Base-by-base conservation (phyloP, 2,113 vertebrate species). In the Erythrolamprus reginae region DNA sequence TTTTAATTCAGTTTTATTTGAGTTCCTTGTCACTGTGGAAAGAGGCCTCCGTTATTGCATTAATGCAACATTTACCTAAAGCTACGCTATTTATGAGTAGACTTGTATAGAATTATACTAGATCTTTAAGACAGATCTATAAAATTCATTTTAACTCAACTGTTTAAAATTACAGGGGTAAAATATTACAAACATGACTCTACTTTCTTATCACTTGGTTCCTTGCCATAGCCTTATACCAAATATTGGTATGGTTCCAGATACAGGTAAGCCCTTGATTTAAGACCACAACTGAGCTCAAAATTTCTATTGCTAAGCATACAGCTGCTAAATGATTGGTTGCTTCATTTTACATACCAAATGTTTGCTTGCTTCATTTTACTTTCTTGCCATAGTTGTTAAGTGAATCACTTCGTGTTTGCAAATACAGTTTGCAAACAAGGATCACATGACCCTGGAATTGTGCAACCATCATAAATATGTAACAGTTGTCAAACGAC, bases 61-160 rank as follows among this genome's bases (percentile, higher is more conserved):
- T 82, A 93, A 93, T 38, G 33, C 33, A 42, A 21, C 7, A 1
- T 9, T 77, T 21, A 77, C 70, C 65, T 77, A 77, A 77, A 38
- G 33, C 70, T 38, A 42, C 33, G 42, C 19, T 77, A 77, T 77
- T 77, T 77, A 38, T 19, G 5, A 38, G 5, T 77, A 42, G 17
- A 42, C 70, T 77, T 77, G 33, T 21, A 21, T 21, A 70, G 70
- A 7, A 83, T 70, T 55, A 88, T 55, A 93, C 92, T 21, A 77
- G 17, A 88, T 86, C 93, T 92, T 90, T 90, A 89, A 92, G 92
- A 92, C 93, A 90, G 85, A 58, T 87, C 51, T 90, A 95, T 92
- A 91, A 90, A 94, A 93, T 94, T 91, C 88, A 95, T 94, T 96
- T 96, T 93, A 95, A 95, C 94, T 94, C 88, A 94, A 90, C 90